Evolutionary conservation across 2,888 invertebrate genomes (phyloP), one percentile per base, ranked within the genome.

Genomic region (Ophion ellenae): DNA sequence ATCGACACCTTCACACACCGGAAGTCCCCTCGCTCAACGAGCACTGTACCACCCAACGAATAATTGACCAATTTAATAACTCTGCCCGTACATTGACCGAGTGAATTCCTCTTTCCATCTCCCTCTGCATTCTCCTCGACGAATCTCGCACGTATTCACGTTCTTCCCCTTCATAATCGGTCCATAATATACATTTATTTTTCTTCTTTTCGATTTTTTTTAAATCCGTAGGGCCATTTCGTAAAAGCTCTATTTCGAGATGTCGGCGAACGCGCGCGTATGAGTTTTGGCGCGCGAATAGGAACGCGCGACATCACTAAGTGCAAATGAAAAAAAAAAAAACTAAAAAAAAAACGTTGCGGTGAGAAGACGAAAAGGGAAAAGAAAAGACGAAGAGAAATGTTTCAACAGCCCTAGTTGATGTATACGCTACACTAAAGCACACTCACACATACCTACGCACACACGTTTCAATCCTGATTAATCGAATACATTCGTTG

Each of bases 401-500:
- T 75, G 66, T 79, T 79, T 83, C 75, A 53, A 70, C 40, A 83
- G 63, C 53, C 36, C 78, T 73, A 53, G 47, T 47, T 11, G 47
- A 14, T 11, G 14, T 47, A 14, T 14, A 14, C 47, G 47, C 11
- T 47, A 14, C 1, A 11, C 47, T 14, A 4, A 47, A 14, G 11
- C 3, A 14, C 4, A 47, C 47, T 20, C 59, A 14, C 73, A 32
- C n/a, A 53, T 47, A 61, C 59, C 28, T 14, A 45, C 20, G 20
- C 32, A 71, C 53, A 17, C 59, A 20, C 47, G 61, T 75, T 74
- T 74, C 75, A 74, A 79, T 79, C 63, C 61, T 74, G 74, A 75
- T 79, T 83, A 83, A 75, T 83, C 74, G 79, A 67, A 69, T 73
- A 71, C 71, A 69, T 64, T 73, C 64, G 36, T 73, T 53, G 78